Evolutionary conservation across 92 coral and sea anemone genomes (phyloP), one percentile per base, ranked within the genome.

Genomic region (Parazoanthus atlanticus): DNA sequence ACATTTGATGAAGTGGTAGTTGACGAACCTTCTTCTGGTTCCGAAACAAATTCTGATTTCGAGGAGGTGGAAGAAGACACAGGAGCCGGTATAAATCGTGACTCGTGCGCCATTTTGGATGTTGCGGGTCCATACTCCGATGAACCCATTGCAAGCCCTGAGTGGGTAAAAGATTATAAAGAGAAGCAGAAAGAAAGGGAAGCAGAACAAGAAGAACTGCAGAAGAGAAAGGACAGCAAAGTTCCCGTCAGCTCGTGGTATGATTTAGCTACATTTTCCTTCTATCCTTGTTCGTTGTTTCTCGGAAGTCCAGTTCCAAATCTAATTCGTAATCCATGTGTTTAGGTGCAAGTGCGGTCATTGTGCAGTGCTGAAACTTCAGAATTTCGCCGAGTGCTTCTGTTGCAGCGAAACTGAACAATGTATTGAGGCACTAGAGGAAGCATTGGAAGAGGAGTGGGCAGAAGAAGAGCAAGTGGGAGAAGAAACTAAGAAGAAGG

Each of bases 391-490:
- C 0, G 47, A 74, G 78, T 74, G 78, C 40, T 74, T 74, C 78
- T 74, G 78, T 0, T 74, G 73, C 73, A n/a, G 28, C 8, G 73
- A 67, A 67, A 67, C 19, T 25, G 73, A 67, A 19, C 10, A 67
- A 67, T 67, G 73, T 67, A 67, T 16, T 0, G 73, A 67, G 73
- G 73, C 73, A 67, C 29, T 67, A 23, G 41, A 74, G 25, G 78
- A 74, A 74, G 78, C 78, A 30, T 0, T 74, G 78, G 0, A 74
- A 29, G 78, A 74, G 78, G 78, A 74, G 78, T 74, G 78, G 78
- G 78, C 0, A 74, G 47, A 74, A 34, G 41, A 74, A 31, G 43
- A 28, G 78, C 78, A 74, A 74, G 41, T 25, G 78, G 41, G 78
- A 30, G 43, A 74, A 11, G 78, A 74, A 30, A 30, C 41, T 30